Evolutionary conservation across 1,140 invertebrate genomes (phyloP), one percentile per base, ranked within the genome.

Genomic region (Manduca sexta): DNA sequence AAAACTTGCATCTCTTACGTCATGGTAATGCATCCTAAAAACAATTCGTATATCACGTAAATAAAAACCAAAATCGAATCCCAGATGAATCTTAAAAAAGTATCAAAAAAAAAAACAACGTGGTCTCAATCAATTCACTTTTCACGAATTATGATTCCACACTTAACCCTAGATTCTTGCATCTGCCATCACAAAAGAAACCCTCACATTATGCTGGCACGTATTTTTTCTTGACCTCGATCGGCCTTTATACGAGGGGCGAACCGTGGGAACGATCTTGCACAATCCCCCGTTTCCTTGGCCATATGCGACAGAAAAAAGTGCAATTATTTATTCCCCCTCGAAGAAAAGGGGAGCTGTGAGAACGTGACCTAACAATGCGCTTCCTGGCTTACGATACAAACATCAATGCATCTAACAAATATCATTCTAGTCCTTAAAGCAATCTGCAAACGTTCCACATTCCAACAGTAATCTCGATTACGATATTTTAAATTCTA

Each of bases 261-360:
- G 68, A 80, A 81, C 69, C 81, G 81, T 84, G 81, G 81, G 81
- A 84, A 82, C 70, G 70, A 68, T 78, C 67, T 78, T 77, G 75
- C 70, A 69, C 73, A 80, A 83, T 76, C 69, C 74, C 72, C 15
- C 69, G 69, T 71, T 80, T 82, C 79, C 79, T 84, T 79, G 73
- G 81, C 78, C 79, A 84, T 83, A 81, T 84, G 81, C 72, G 79
- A 80, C 77, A 81, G 79, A 84, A 84, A 84, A 84, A 84, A 84
- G 75, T 83, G 75, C 81, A 84, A 84, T 84, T 82, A 82, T 83
- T 83, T 84, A 81, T 84, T 80, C 77, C 77, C 80, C 76, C 74
- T 76, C 70, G 64, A 79, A 82, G 75, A 83, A 84, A 80, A 78
- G 78, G 78, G 78, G 80, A 82, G 75, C 73, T 80, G 81, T 83